phyloP scores from a whole-genome alignment of 2,797 vertebrate genomes.

The Taenioides sp. region DNA sequence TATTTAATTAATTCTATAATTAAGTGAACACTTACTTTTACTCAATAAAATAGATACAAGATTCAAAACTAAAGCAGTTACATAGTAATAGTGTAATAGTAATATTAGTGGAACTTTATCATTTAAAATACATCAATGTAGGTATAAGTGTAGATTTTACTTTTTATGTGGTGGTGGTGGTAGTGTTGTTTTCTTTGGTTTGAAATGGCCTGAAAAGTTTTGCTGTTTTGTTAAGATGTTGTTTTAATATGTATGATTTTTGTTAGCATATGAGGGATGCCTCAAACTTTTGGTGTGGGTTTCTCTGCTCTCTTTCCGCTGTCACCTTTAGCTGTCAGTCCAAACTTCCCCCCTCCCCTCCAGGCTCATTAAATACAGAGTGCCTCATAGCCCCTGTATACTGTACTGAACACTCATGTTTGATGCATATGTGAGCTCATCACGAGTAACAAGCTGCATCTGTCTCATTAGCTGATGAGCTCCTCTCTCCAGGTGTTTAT shows the following conservation, averaged over 20 bases:
- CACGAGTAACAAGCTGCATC: slow-evolving; percentile 2
- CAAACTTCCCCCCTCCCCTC: not conserved
- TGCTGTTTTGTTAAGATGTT: not conserved
- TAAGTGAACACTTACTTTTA: too few species aligned
- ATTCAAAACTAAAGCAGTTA: too few species aligned
- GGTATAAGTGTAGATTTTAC: not conserved
- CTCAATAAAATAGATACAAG: too few species aligned
- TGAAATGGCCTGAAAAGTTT: not conserved
- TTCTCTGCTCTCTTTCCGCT: not conserved
- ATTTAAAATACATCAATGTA: not conserved
- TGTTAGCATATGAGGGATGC: not conserved
- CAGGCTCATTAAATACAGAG: not conserved
- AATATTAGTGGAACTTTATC: too few species aligned
- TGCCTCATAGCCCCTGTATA: not conserved
- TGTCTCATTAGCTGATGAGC: slow-evolving; percentile 9
- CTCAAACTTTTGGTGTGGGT: too few species aligned
- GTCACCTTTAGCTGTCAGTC: not conserved
- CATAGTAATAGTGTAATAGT: too few species aligned
- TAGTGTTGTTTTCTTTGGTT: not conserved
- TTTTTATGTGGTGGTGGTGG: not conserved
- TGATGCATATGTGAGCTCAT: not conserved
- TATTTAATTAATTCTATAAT: too few species aligned
- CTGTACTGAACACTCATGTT: not conserved
- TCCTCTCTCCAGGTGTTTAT: slow-evolving; percentile 2
- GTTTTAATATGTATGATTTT: not conserved